phyloP scores from a whole-genome alignment of 2,888 invertebrate species.

The Nymphalis c-album region DNA sequence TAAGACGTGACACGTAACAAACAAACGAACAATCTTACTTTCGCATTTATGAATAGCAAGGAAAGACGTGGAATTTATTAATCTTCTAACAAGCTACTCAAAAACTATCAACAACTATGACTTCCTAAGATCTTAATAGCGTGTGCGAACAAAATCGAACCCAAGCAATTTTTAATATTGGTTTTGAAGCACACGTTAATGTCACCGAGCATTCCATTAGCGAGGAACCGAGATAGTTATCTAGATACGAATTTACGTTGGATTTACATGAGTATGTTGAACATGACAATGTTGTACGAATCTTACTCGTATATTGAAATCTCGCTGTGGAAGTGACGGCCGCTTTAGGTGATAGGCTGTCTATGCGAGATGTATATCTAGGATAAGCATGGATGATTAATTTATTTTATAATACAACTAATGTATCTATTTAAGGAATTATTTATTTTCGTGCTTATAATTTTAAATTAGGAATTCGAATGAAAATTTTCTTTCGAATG shows the following conservation, averaged over 20 bases:
- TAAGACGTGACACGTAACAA: too few species aligned
- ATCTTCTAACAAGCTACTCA: too few species aligned
- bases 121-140: too few species aligned
- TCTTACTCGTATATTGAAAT: constrained; percentile 42
- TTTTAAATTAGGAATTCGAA: too few species aligned
- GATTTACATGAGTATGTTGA: constrained; percentile 46
- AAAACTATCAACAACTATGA: too few species aligned
- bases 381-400: neutral
- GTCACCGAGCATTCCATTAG: constrained; percentile 25
- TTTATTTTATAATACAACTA: neutral
- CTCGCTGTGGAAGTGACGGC: constrained; percentile 42
- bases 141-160: too few species aligned
- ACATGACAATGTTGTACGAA: constrained; percentile 35
- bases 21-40: too few species aligned
- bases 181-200: neutral
- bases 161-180: neutral
- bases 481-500: too few species aligned
- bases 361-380: constrained; percentile 8
- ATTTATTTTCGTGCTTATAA: too few species aligned
- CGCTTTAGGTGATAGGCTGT: constrained; percentile 38
- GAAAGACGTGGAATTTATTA: too few species aligned
- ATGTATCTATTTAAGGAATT: too few species aligned
- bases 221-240: constrained; percentile 17
- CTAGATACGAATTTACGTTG: constrained; percentile 38
- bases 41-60: too few species aligned